Conservation (phyloP, 2,797 vertebrate genomes). For the Channallabes apus region DNA sequence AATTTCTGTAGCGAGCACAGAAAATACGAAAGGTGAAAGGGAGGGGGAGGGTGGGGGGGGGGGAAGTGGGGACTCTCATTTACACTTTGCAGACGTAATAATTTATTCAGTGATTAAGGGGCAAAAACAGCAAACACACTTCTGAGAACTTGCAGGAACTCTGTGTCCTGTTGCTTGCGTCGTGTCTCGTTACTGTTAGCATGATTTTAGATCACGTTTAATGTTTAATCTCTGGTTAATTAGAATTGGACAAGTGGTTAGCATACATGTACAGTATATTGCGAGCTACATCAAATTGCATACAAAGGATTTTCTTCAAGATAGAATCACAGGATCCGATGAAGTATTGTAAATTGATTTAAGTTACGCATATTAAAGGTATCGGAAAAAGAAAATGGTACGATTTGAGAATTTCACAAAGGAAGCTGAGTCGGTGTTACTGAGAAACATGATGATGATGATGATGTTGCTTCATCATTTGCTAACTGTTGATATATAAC, state of each 20-base stretch:
- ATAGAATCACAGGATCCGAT: background rate
- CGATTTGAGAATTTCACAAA: background rate
- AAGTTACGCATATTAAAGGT: background rate
- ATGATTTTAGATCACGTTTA: conserved; percentile 22
- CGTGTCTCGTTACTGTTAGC: background rate
- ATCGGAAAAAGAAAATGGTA: background rate
- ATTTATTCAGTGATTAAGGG: conserved; percentile 49
- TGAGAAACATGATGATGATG: background rate
- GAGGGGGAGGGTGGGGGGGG: background rate
- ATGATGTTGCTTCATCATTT: background rate
- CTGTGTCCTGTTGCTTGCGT: conserved; percentile 32
- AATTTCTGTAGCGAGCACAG: conserved; percentile 34
- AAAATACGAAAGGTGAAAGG: conserved; percentile 1
- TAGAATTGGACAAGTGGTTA: background rate
- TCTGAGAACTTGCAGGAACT: conserved; percentile 41
- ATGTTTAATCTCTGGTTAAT: background rate
- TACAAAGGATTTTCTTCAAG: background rate
- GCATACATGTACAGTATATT: background rate
- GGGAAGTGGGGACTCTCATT: conserved; percentile 25
- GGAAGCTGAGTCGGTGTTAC: background rate
- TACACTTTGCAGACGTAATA: conserved; percentile 44
- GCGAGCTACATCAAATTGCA: background rate
- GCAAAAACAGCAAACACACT: conserved; percentile 33
- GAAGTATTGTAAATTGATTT: background rate
- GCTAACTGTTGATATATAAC: background rate